Conservation (phyloP, 2,888 invertebrate species). For the Sarcophaga carnaria region DNA sequence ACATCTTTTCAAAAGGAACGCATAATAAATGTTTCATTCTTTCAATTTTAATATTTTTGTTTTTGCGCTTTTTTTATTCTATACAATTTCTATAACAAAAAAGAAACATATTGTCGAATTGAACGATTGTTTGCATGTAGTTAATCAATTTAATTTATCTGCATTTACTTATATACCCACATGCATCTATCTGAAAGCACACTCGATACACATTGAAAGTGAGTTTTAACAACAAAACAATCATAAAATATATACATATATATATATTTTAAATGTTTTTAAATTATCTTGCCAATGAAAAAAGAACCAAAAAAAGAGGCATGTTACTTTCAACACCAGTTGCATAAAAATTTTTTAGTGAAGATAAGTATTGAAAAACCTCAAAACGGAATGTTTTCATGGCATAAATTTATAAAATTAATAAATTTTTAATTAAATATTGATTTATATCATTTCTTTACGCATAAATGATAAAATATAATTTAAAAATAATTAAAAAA, state of each 20-base stretch:
- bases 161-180: neutral
- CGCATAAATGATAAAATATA: conserved; percentile 58
- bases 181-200: neutral
- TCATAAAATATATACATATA: neutral
- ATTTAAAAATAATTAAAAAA: neutral
- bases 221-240: conserved; percentile 47
- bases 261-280: conserved; percentile 20
- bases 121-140: conserved; percentile 49
- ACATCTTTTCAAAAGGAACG: conserved; percentile 16
- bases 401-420: conserved; percentile 57
- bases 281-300: conserved; percentile 39
- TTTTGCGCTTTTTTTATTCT: neutral
- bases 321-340: conserved; percentile 55
- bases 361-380: conserved; percentile 1
- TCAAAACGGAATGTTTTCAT: conserved; percentile 31
- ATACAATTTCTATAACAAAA: neutral
- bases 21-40: too few species aligned
- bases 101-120: conserved; percentile 59
- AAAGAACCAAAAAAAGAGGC: conserved; percentile 9
- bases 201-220: conserved; percentile 51
- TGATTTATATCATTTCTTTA: conserved; percentile 64
- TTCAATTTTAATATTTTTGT: neutral
- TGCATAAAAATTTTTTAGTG: conserved; percentile 18
- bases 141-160: conserved; percentile 40
- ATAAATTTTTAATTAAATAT: conserved; percentile 50